Base-by-base conservation (phyloP, 2,888 invertebrate species). In the Nomada ferruginata region DNA sequence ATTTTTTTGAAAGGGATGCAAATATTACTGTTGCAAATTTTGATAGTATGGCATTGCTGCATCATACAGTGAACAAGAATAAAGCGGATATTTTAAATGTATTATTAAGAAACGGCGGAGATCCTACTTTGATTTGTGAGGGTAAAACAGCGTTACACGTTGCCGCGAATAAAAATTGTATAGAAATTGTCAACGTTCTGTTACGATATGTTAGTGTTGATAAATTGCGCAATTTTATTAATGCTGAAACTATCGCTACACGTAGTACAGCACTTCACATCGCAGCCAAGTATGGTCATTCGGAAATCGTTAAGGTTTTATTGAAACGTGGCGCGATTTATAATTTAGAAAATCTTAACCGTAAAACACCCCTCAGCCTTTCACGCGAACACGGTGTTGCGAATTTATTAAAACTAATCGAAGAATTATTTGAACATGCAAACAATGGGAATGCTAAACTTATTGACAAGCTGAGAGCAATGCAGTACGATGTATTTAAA, bases 111-210 rank as follows among this genome's bases (percentile, higher is more conserved):
- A 7, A 18, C 36, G 71, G 53, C 7, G 63, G 53, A 18, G 53
- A 72, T n/a, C 18, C 61, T 42, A n/a, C 11, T n/a, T 29, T 23
- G 18, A 18, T 42, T 42, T 53, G 13, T 7, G 23, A 72, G 11
- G 71, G 63, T 44, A n/a, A 72, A 4, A 72, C 53, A 7, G 11
- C 53, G 23, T 63, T 72, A 9, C 57, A 73, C 42, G 44, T 26
- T 18, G 59, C 66, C 4, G 3, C 52, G 15, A 36, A 13, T n/a
- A 66, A 20, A 18, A 11, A 23, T 23, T 5, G 26, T n/a, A 9
- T 3, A 23, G 18, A 47, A 36, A 59, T 73, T 47, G 13, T 50
- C 18, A 29, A 73, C 13, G 2, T 63, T 63, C 13, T 72, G 13
- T 53, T 72, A 18, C 23, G 26, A 5, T 36, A 42, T 23, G n/a